Conservation (phyloP, 2,888 invertebrate genomes). For the Notocelia uddmanniana region DNA sequence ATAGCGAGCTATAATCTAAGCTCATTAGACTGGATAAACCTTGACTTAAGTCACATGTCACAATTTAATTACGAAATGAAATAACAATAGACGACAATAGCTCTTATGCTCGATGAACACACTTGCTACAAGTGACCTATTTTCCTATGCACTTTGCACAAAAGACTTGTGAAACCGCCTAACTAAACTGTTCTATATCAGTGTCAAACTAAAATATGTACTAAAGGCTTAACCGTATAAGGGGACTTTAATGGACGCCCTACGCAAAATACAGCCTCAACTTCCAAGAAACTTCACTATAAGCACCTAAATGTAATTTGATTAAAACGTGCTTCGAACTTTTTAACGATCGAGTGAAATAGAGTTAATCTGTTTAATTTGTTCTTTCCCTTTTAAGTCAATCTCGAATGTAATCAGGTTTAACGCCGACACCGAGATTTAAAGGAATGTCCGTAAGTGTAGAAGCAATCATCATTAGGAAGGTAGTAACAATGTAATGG, state of each 20-base stretch:
- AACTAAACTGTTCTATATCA: conserved; percentile 6
- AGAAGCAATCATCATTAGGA: conserved; percentile 68
- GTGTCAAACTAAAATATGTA: conserved; percentile 35
- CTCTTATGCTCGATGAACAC: conserved; percentile 14
- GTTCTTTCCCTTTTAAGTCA: conserved; percentile 25
- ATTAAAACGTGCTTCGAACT: conserved; percentile 3
- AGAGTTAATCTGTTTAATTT: conserved; percentile 27
- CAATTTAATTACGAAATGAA: conserved; percentile 36
- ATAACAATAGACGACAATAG: conserved; percentile 41
- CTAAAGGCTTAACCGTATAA: conserved; percentile 48
- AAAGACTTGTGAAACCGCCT: conserved; percentile 36
- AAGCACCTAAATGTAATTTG: conserved; percentile 15
- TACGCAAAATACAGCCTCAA: conserved; percentile 51
- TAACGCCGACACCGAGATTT: conserved; percentile 33
- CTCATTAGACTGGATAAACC: conserved; percentile 14
- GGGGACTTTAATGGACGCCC: conserved; percentile 55
- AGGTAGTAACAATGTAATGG: conserved; percentile 87
- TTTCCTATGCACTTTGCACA: conserved; percentile 5
- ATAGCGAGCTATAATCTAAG: neutral
- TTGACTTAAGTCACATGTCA: conserved; percentile 20
- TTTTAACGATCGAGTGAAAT: conserved; percentile 27
- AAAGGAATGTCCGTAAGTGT: conserved; percentile 55
- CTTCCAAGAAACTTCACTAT: conserved; percentile 48
- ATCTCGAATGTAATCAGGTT: conserved; percentile 44
- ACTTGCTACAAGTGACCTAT: conserved; percentile 18